Conservation (phyloP, 2,888 invertebrate genomes). For the Trissonchulus sp. region DNA sequence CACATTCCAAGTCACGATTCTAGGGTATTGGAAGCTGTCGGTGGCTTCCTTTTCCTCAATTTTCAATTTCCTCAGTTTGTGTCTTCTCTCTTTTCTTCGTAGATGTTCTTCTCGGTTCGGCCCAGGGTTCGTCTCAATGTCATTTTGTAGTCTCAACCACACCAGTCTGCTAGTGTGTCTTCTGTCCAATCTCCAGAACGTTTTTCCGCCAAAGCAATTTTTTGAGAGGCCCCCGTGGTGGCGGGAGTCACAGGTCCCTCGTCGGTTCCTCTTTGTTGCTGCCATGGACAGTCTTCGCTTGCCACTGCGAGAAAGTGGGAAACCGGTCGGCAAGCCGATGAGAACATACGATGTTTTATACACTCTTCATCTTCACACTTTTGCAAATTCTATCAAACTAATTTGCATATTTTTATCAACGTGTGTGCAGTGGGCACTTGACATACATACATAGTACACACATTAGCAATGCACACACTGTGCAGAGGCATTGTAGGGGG, state of each 20-base stretch:
- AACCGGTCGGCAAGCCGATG: slow-evolving; percentile 49
- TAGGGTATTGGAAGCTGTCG: background rate
- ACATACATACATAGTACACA: too few species aligned
- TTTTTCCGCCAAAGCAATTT: background rate
- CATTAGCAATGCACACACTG: too few species aligned
- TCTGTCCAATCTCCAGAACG: too few species aligned
- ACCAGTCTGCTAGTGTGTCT: too few species aligned
- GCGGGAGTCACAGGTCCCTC: background rate
- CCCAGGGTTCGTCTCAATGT: background rate
- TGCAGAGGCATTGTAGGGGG: too few species aligned
- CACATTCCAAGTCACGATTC: slow-evolving; percentile 10
- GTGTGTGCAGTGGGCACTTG: too few species aligned
- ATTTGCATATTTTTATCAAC: too few species aligned
- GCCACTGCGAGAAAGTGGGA: slow-evolving; percentile 1
- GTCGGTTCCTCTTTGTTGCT: background rate
- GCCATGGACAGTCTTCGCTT: background rate
- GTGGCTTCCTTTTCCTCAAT: background rate
- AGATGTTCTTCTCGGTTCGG: background rate
- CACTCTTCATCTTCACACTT: too few species aligned
- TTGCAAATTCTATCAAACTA: too few species aligned
- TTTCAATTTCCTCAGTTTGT: background rate
- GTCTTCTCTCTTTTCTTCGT: background rate
- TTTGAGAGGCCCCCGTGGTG: slow-evolving; percentile 5
- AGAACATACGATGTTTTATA: too few species aligned
- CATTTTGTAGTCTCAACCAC: slow-evolving; percentile 1